Evolutionary conservation across 2,888 invertebrate species (phyloP).

Genomic region (Ischnus inquisitorius): DNA sequence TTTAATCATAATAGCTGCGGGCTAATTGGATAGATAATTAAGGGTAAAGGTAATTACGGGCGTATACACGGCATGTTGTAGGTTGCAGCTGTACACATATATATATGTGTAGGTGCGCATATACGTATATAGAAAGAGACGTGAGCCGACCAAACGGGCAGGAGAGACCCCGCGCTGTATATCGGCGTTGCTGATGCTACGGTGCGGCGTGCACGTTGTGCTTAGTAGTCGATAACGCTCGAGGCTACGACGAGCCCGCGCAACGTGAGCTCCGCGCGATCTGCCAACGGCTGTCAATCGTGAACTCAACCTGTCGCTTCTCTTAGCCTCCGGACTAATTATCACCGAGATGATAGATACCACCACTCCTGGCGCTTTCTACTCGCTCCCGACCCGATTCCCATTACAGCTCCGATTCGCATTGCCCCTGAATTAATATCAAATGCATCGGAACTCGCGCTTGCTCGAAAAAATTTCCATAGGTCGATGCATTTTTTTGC

Average conservation of each 20-base stretch:
- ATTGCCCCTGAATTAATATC: neutral
- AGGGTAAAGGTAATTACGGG: conserved; percentile 85
- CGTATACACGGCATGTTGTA: conserved; percentile 77
- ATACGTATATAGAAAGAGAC: conserved; percentile 32
- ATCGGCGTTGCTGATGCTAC: conserved; percentile 71
- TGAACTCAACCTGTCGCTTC: conserved; percentile 70
- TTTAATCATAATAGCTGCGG: conserved; percentile 85
- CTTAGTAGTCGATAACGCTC: conserved; percentile 80
- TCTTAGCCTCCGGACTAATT: conserved; percentile 55
- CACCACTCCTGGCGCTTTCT: conserved; percentile 9
- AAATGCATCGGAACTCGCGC: neutral
- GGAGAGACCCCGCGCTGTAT: conserved; percentile 67
- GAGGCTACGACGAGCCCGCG: conserved; percentile 59
- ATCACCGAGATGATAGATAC: conserved; percentile 36
- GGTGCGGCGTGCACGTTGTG: conserved; percentile 77
- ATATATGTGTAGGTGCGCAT: too few species aligned
- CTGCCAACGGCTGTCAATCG: conserved; percentile 79
- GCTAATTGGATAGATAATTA: conserved; percentile 86
- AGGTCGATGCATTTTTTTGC: neutral
- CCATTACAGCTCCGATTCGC: neutral
- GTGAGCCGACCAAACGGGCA: conserved; percentile 47
- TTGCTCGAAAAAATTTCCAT: neutral
- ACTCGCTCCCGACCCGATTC: conserved; percentile 6
- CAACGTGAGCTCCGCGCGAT: conserved; percentile 42
- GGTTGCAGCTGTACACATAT: too few species aligned